Evolutionary conservation across 2,797 vertebrate species (phyloP), one percentile per base, ranked within the genome.

Genomic region (Pygocentrus nattereri): DNA sequence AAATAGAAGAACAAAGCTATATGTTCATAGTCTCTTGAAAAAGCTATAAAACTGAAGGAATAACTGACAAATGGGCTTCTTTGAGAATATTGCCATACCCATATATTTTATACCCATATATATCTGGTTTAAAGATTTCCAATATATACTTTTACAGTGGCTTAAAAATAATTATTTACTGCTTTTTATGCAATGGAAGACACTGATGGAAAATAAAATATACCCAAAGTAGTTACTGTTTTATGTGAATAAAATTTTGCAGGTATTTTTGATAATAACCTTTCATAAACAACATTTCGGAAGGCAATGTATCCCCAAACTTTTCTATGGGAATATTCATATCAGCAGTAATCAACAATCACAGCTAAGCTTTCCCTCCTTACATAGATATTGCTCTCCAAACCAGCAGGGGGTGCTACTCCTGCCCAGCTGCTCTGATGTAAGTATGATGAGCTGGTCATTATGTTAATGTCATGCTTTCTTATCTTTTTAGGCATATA

Each of bases 301-400:
- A 23, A 34, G 16, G 16, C 23, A 25, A 10, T 19, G 30, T 30
- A 1, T 52, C 18, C 16, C 21, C 18, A 4, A 49, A 8, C 23
- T 23, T 50, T 27, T 50, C n/a, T 11, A 27, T 71, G n/a, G 41
- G 4, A 25, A 49, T n/a, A 49, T 38, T 30, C 23, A 30, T 30
- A 59, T 54, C 1, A 23, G 41, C 41, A 44, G 41, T 44, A 1
- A 34, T 23, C 5, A 59, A 61, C 58, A 4, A 44, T 59, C 12
- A 21, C 8, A 21, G 41, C 47, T 75, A 49, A 62, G 54, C 56
- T 91, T 68, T 82, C 25, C 85, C 72, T 79, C 89, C 84, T 62
- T 73, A 58, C 84, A 83, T 89, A 99, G 97, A 91, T 95, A 96
- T 93, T 95, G 91, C 90, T 98, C 96, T 89, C 96, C 96, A 80